Evolutionary conservation across 2,797 vertebrate species (phyloP), one percentile per base, ranked within the genome.

Genomic region (Miichthys miiuy): DNA sequence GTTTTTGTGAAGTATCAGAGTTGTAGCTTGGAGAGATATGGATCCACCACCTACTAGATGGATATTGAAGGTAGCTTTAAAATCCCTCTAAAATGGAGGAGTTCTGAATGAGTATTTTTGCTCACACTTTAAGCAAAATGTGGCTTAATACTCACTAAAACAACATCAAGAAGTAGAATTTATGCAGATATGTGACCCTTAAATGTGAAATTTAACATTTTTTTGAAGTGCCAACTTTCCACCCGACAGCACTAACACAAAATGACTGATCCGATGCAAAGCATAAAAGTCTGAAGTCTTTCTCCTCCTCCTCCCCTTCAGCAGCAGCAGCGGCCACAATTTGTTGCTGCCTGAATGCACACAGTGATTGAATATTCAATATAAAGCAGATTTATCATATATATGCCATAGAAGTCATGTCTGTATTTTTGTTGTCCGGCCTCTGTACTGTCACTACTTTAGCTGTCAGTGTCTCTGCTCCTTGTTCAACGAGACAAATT

Each of bases 311-410:
- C 38, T 63, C 52, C 17, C 60, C 56, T 21, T 54, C 54, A 18
- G 12, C 51, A 14, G 42, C 72, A 57, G 72, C 68, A 72, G 61
- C 70, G 60, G 62, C 51, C 55, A 25, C 76, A 50, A n/a, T 21
- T 1, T 52, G 55, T 72, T 27, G 2, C 78, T 56, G 84, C 72
- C 75, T 79, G 82, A 78, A 72, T 57, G 75, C 82, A 63, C 80
- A 48, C 58, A 51, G 68, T 70, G 86, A 81, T 75, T 63, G 80
- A 87, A 82, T 79, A 63, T 80, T 77, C 82, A 67, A 41, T 54
- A 57, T 71, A 61, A 67, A 75, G 61, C 70, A 72, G 64, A 75
- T 87, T 77, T 79, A 69, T 84, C 75, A 72, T 75, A 82, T 69
- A 60, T 25, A 61, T 12, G 18, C 58, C 38, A 6, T 34, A 34